A percentile compares a stretch with the other conserved stretches of the same genome.
These are phyloP conservation scores for Streptopelia turtur DNA, from an alignment of 2,797 vertebrate species.

Conservation along the genomic window DNA sequence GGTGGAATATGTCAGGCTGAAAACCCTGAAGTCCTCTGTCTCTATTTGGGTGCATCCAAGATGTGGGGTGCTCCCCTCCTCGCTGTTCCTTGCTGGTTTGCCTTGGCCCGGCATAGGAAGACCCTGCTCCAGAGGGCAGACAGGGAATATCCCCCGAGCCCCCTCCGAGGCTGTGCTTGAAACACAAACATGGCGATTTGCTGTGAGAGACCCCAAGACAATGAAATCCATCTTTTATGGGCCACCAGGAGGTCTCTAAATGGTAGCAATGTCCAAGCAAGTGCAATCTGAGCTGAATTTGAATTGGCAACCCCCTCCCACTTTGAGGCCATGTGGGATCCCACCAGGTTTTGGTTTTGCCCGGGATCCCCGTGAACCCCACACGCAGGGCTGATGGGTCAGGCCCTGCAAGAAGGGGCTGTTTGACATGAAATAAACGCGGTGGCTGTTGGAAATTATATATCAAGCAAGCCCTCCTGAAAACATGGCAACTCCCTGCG, in stretches of 20 bases:
- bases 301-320: neutral
- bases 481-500: neutral
- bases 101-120: neutral
- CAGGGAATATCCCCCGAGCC: neutral
- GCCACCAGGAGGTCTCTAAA: neutral
- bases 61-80: neutral
- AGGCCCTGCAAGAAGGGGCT: neutral
- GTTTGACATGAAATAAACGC: neutral
- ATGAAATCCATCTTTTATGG: neutral
- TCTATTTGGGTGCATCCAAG: neutral
- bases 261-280: neutral
- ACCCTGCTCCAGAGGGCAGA: neutral
- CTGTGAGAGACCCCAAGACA: neutral
- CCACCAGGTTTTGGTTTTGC: neutral
- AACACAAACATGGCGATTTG: fast-evolving
- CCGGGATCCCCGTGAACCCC: neutral
- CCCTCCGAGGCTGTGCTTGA: fast-evolving
- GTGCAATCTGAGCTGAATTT: neutral
- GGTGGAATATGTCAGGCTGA: neutral
- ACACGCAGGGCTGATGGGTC: neutral
- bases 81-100: fast-evolving
- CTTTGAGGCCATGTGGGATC: neutral
- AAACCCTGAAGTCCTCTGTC: neutral
- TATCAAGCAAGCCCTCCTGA: neutral
- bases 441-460: neutral